Evolutionary conservation across 2,797 vertebrate genomes (phyloP).

Genomic region (Pangasius larnaudii): DNA sequence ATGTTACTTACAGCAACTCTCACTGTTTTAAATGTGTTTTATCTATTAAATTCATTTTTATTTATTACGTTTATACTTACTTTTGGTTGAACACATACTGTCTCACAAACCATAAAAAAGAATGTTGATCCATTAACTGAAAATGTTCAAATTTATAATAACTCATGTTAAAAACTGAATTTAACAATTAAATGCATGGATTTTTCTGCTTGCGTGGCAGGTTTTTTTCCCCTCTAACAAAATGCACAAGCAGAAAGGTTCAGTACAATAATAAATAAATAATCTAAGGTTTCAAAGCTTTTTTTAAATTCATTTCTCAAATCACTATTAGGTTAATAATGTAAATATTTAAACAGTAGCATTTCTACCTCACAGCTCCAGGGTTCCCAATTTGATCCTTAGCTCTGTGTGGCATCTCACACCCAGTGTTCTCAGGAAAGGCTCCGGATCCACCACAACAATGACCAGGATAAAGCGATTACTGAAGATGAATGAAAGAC

Average conservation of each 20-base stretch:
- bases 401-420: not conserved
- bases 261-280: no score
- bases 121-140: not conserved
- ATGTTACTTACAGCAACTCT: not conserved
- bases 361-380: not conserved
- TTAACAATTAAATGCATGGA: not conserved
- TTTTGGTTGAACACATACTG: not conserved
- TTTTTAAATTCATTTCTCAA: not conserved
- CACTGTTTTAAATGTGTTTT: not conserved
- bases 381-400: not conserved
- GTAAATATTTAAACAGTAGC: not conserved
- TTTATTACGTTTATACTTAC: no score
- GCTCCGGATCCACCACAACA: not conserved
- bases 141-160: not conserved
- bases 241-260: not conserved
- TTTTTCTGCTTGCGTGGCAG: not conserved
- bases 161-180: not conserved
- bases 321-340: not conserved
- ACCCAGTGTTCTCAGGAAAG: not conserved
- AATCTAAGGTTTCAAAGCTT: not conserved
- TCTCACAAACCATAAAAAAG: not conserved
- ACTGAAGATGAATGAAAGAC: not conserved
- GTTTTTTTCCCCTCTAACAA: not conserved
- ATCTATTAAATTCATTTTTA: not conserved
- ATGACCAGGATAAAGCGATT: not conserved